Evolutionary conservation across 2,113 vertebrate species (phyloP).

Genomic region (Microcebus griseorufus): DNA sequence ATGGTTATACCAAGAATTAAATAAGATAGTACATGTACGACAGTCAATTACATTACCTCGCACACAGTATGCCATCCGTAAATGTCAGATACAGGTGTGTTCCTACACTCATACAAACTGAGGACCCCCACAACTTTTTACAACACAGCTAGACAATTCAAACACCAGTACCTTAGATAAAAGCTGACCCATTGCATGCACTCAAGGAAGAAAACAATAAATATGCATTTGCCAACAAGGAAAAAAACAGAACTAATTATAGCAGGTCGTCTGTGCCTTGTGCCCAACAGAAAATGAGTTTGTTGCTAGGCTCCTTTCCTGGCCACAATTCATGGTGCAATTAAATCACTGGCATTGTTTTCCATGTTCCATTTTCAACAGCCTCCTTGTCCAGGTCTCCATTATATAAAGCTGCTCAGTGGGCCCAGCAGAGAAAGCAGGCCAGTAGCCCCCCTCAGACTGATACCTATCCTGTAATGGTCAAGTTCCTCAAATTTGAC

Average conservation of each 20-base stretch:
- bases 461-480: background rate
- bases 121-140: background rate
- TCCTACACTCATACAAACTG: background rate
- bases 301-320: conserved; percentile 69
- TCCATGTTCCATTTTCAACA: background rate
- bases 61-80: background rate
- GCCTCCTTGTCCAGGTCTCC: background rate
- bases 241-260: conserved; percentile 58
- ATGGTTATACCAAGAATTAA: background rate
- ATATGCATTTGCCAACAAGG: conserved; percentile 35
- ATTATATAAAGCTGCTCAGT: background rate
- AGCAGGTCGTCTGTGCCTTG: conserved; percentile 61
- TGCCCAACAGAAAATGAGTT: conserved; percentile 59
- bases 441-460: background rate
- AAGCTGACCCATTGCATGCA: background rate
- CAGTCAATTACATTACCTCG: background rate
- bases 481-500: background rate
- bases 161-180: background rate
- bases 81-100: background rate
- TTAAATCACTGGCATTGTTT: conserved; percentile 60
- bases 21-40: background rate
- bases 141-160: fast-evolving
- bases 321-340: conserved; percentile 62
- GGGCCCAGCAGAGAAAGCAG: background rate
- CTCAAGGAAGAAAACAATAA: conserved; percentile 66